Evolutionary conservation across 2,888 invertebrate species (phyloP).

Genomic region (Eumacrocentrus americanus): DNA sequence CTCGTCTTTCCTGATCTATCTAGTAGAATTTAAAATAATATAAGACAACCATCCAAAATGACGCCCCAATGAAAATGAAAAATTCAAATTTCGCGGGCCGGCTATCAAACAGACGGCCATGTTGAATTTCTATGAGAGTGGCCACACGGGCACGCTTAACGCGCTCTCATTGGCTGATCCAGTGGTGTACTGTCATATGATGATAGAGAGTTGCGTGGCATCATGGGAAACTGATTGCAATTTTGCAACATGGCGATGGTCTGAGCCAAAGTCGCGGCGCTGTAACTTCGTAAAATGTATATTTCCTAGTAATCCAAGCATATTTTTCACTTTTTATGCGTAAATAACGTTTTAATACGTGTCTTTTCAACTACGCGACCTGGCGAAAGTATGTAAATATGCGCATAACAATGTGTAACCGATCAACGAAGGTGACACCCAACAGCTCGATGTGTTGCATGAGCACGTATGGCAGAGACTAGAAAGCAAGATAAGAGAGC

Average conservation of each 20-base stretch:
- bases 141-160: conserved; percentile 37
- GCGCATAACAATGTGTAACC: conserved; percentile 37
- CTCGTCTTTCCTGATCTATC: background rate
- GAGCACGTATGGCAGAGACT: conserved; percentile 57
- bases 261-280: conserved; percentile 57
- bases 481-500: conserved; percentile 48
- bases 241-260: conserved; percentile 59
- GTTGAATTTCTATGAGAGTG: conserved; percentile 15
- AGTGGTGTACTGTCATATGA: conserved; percentile 53
- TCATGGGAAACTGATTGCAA: conserved; percentile 52
- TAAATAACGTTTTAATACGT: conserved; percentile 40
- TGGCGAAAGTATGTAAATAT: conserved; percentile 12
- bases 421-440: conserved; percentile 56
- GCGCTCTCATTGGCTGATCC: conserved; percentile 40
- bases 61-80: background rate
- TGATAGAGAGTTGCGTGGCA: conserved; percentile 53
- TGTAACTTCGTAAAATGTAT: conserved; percentile 53
- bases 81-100: conserved; percentile 39
- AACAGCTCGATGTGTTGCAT: conserved; percentile 48
- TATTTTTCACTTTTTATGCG: conserved; percentile 34
- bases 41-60: no score
- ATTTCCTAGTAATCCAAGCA: conserved; percentile 45
- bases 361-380: conserved; percentile 16
- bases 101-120: conserved; percentile 11
- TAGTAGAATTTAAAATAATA: no score